phyloP scores from a whole-genome alignment of 2,113 vertebrate genomes.

The Polypterus bichir region DNA sequence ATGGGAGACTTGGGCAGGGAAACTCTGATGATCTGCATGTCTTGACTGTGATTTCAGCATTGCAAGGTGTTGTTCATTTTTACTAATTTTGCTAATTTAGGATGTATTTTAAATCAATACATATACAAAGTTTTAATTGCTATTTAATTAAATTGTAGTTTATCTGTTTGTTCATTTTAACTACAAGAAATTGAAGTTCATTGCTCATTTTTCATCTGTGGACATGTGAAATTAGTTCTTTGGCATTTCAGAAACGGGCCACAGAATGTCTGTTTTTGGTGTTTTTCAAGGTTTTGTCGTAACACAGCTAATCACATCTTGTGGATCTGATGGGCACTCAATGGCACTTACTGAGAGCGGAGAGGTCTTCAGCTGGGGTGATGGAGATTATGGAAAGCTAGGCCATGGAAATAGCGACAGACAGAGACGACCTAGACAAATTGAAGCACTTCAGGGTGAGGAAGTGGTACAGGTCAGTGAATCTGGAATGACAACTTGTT shows the following conservation, averaged over 20 bases:
- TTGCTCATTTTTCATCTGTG: no score
- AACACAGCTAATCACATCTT: conserved; percentile 66
- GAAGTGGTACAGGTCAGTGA: conserved; percentile 61
- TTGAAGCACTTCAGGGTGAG: conserved; percentile 66
- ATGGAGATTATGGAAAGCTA: conserved; percentile 67
- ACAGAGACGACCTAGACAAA: conserved; percentile 60
- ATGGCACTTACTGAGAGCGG: conserved; percentile 69
- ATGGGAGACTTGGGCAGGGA: conserved; percentile 64
- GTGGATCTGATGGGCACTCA: conserved; percentile 67
- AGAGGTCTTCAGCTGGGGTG: conserved; percentile 71
- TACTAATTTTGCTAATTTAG: not conserved
- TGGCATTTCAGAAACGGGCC: no score
- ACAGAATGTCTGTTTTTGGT: no score
- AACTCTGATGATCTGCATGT: conserved; percentile 71
- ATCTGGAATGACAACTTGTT: no score
- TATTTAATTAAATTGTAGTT: not conserved
- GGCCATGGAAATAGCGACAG: conserved; percentile 65
- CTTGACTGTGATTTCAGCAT: conserved; percentile 62
- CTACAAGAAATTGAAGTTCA: not conserved
- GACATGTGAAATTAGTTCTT: no score
- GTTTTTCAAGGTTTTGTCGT: conserved; percentile 57
- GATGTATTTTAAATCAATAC: no score
- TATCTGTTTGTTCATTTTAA: not conserved
- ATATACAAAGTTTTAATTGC: not conserved
- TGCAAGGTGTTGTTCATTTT: conserved; percentile 45